These are phyloP conservation scores for Amphiura filiformis DNA, from an alignment of 35 echinoderm and acorn worm species.

Conservation along the genomic window DNA sequence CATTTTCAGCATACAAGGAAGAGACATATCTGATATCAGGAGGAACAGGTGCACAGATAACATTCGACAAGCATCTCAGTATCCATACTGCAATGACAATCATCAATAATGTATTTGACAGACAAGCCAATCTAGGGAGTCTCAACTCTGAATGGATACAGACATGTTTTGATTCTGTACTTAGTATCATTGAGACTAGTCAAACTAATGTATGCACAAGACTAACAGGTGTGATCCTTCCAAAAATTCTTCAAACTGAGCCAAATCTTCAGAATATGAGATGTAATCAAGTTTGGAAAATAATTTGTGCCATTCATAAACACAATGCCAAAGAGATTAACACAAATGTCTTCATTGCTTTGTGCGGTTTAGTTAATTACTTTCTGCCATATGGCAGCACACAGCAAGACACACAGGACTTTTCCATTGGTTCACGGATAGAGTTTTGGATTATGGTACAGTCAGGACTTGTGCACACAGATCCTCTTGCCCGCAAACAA, in stretches of 20 bases:
- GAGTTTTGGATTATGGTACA: conserved; percentile 67
- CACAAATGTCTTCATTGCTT: conserved; percentile 53
- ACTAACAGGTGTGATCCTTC: conserved; percentile 11
- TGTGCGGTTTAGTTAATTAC: conserved; percentile 46
- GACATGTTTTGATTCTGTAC: background rate
- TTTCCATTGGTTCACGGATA: background rate
- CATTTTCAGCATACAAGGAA: background rate
- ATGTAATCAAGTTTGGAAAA: conserved; percentile 7
- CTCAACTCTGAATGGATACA: background rate
- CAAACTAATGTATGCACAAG: conserved; percentile 26
- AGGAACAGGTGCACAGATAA: background rate
- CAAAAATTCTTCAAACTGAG: background rate
- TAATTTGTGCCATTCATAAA: conserved; percentile 9
- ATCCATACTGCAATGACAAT: background rate
- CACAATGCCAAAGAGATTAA: background rate
- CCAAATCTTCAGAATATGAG: background rate
- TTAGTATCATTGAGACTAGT: conserved; percentile 23
- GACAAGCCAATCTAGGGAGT: background rate
- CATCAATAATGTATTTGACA: too few relatives aligned
- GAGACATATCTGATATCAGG: background rate
- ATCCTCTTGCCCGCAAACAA: conserved; percentile 69
- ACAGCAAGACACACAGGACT: background rate
- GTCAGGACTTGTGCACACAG: conserved; percentile 45
- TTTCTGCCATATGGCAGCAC: conserved; percentile 18
- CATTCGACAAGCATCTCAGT: background rate